Conservation (phyloP, 2,888 invertebrate species). For the Lymantria dispar region DNA sequence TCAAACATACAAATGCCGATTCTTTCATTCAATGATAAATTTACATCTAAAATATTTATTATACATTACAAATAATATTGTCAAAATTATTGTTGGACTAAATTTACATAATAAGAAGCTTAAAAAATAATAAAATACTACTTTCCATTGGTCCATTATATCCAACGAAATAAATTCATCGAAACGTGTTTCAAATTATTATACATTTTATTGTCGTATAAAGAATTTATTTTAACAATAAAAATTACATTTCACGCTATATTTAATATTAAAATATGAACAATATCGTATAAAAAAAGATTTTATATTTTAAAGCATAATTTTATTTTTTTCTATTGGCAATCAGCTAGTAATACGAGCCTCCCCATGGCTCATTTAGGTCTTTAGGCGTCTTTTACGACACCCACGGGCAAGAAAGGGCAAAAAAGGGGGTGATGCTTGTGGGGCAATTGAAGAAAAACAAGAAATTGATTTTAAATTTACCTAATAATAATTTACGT, state of each 20-base stretch:
- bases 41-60: neutral
- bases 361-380: no score
- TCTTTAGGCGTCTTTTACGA: no score
- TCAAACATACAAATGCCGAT: no score
- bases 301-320: neutral
- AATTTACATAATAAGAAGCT: constrained; percentile 35
- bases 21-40: no score
- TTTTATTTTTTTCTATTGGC: neutral
- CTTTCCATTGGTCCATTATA: constrained; percentile 46
- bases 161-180: constrained; percentile 23
- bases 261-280: no score
- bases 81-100: constrained; percentile 22
- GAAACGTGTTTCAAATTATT: constrained; percentile 22
- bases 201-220: constrained; percentile 37
- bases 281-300: no score
- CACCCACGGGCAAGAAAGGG: no score
- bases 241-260: constrained; percentile 8
- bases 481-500: no score
- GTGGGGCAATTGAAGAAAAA: no score
- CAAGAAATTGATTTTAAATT: no score
- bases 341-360: no score
- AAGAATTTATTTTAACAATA: constrained; percentile 2
- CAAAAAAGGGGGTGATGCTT: no score
- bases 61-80: constrained; percentile 27
- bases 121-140: constrained; percentile 27